These are phyloP conservation scores for Hermetia illucens DNA, from an alignment of 1,140 invertebrate species.

Conservation along the genomic window DNA sequence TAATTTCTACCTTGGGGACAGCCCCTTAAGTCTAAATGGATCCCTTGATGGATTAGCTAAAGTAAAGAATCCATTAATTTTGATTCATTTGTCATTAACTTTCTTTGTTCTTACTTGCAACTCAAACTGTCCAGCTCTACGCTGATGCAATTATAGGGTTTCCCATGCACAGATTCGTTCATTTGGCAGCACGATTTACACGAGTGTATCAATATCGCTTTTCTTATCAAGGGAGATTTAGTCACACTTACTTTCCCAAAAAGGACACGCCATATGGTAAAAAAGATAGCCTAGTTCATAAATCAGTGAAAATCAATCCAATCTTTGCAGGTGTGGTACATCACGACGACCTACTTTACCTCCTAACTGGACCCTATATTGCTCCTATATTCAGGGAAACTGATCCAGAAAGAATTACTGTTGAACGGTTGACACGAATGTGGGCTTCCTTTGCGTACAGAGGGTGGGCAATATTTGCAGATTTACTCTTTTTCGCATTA, in stretches of 20 bases:
- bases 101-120: too few species aligned
- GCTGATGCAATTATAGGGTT: conserved; percentile 23
- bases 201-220: conserved; percentile 40
- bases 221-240: conserved; percentile 37
- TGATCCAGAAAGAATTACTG: conserved; percentile 27
- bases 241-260: conserved; percentile 34
- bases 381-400: conserved; percentile 22
- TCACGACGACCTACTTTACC: conserved; percentile 39
- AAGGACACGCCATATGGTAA: conserved; percentile 31
- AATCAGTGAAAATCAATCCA: too few species aligned
- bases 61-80: too few species aligned
- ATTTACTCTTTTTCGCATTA: background rate
- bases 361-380: conserved; percentile 30
- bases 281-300: too few species aligned
- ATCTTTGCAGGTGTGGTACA: conserved; percentile 33
- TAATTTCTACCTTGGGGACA: too few species aligned
- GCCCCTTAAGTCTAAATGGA: too few species aligned
- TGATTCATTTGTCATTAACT: too few species aligned
- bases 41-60: too few species aligned
- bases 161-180: conserved; percentile 33
- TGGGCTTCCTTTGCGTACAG: conserved; percentile 30
- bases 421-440: conserved; percentile 27
- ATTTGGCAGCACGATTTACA: conserved; percentile 18
- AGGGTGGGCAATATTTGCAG: conserved; percentile 18
- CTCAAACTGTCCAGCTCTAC: conserved; percentile 7